Percentiles rank a stretch among this genome's conserved stretches.
Conservation (phyloP, 2,888 invertebrate species). For the Leptopterna dolabrata region DNA sequence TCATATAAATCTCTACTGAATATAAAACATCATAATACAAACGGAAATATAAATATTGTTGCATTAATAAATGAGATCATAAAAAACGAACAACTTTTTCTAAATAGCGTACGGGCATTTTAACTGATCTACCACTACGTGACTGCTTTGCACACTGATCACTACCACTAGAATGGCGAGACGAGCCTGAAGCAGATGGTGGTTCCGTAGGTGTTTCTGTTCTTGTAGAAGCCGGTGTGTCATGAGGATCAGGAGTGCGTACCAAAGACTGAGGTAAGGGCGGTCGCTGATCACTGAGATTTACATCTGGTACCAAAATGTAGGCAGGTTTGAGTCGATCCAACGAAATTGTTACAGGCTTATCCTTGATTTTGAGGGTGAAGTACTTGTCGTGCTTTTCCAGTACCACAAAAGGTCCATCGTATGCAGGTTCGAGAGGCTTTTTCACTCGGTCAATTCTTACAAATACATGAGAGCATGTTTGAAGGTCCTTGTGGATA, state of each 20-base stretch:
- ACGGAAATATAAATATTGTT: no score
- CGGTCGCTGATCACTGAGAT: background rate
- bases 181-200: no score
- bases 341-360: background rate
- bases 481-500: background rate
- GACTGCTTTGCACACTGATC: no score
- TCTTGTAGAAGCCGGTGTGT: no score
- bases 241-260: background rate
- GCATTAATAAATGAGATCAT: no score
- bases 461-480: background rate
- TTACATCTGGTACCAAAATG: background rate
- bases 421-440: background rate
- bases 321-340: background rate
- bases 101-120: no score
- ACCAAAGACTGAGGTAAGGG: background rate
- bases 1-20: background rate
- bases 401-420: background rate
- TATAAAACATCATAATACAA: background rate
- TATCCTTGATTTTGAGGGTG: background rate
- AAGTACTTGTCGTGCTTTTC: background rate
- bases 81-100: no score
- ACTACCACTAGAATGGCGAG: no score
- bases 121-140: no score
- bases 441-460: background rate
- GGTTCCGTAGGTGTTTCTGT: no score